Base-by-base conservation (phyloP, 2,797 vertebrate genomes). In the Sandelia bainsii region DNA sequence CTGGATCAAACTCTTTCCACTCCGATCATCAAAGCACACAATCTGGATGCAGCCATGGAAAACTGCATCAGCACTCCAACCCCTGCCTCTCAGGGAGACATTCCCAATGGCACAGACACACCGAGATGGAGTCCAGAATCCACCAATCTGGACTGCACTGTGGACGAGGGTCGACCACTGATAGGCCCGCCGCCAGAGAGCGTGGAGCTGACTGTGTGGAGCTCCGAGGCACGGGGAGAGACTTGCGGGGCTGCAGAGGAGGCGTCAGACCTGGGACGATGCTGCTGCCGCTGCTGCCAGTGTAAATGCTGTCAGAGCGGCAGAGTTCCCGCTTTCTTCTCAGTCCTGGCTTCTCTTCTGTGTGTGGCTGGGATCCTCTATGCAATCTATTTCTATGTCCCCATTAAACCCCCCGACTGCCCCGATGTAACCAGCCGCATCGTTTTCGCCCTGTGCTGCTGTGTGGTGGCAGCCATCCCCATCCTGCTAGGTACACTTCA, bases 361-460 rank as follows among this genome's bases (percentile, higher is more conserved):
- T 89, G 91, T 13, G 84, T 91, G 0, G 86, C 87, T 0, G 92
- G 91, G 60, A 70, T 94, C 57, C 78, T 95, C 81, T 94, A 94
- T 46, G 92, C 85, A 48, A 85, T 93, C 80, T 93, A 95, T 75
- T 86, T 91, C 83, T 87, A 93, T 16, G 86, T 93, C 37, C 93
- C 93, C 40, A 75, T 94, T 2, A 89, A 85, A 56, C 86, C 88
- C 6, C 94, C 93, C 0, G 69, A 87, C 73, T 91, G 90, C 65
- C 86, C 89, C 0, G 91, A 94, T 37, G 5, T 71, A 13, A 19
- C 57, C 77, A 86, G 92, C 77, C 93, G 95, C 48, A 34, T 94
- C 49, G 8, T 89, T 8, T 94, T 94, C 81, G 82, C 92, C 7
- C 63, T 94, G 27, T 89, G 92, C 84, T 94, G 92, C 91, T 94